Conservation (phyloP, 2,888 invertebrate species). For the Cheilosia impressa region DNA sequence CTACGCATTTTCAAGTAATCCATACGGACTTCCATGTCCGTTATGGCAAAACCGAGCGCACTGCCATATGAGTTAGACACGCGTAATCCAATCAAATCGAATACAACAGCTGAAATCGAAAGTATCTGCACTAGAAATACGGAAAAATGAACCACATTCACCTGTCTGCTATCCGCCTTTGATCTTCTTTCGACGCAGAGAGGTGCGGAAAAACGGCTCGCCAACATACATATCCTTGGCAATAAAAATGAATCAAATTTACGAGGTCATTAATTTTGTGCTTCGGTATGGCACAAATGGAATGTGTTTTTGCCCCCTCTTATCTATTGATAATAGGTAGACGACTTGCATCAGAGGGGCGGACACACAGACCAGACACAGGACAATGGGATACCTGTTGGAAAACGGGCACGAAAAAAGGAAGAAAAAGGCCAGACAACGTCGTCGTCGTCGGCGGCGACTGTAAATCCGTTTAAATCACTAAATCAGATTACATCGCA, state of each 20-base stretch:
- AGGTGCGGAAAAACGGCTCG: constrained; percentile 11
- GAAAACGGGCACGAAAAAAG: not conserved
- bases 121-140: constrained; percentile 39
- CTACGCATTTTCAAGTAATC: constrained; percentile 62
- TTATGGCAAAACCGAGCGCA: constrained; percentile 25
- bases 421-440: constrained; percentile 44
- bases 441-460: constrained; percentile 33
- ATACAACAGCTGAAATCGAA: constrained; percentile 55
- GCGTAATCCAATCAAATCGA: constrained; percentile 72
- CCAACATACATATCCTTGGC: constrained; percentile 59
- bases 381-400: constrained; percentile 60
- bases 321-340: constrained; percentile 41
- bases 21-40: constrained; percentile 54
- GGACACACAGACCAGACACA: constrained; percentile 13
- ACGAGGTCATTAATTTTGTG: constrained; percentile 76
- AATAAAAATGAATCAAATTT: constrained; percentile 76
- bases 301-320: constrained; percentile 15
- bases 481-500: constrained; percentile 60
- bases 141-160: constrained; percentile 61
- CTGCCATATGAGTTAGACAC: constrained; percentile 34
- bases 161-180: constrained; percentile 68
- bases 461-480: constrained; percentile 60
- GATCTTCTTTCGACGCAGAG: constrained; percentile 39
- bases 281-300: constrained; percentile 70
- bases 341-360: constrained; percentile 14